Base-by-base conservation (phyloP, 2,797 vertebrate species). In the Fistularia commersonii region DNA sequence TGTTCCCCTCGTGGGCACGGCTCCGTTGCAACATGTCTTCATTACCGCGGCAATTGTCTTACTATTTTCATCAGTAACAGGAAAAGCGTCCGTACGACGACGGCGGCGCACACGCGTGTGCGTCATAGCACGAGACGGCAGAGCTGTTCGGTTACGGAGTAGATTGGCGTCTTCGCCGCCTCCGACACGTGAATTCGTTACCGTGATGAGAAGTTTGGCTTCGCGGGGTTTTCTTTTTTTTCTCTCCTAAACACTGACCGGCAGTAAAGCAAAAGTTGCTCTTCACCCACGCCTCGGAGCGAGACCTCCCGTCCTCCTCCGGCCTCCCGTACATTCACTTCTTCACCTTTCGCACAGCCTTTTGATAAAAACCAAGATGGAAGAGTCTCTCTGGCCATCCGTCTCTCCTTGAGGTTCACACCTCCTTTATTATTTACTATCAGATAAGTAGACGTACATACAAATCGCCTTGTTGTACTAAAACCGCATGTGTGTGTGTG, bases 401-500 rank as follows among this genome's bases (percentile, higher is more conserved):
- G 76, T 77, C 78, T 82, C 77, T 82, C 79, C 78, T 84, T 73
- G 76, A 86, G 81, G 82, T 88, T 81, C 80, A 74, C 77, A 63
- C 76, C 81, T 84, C 71, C 76, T 88, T 85, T 81, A 86, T 85
- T 82, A 87, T 87, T 87, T 87, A 87, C 79, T 69, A 76, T 78
- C 66, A 69, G 80, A 84, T 82, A 77, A 75, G 75, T 70, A 69
- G 64, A 77, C 62, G 32, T 48, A 71, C 55, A 65, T 64, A 77
- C 77, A 69, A 44, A 68, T 45, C 4, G 23, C 73, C 77, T 75
- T 79, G 74, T 79, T 75, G 72, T 71, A 11, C 63, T 76, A 68
- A 76, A 77, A 68, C 48, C 66, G 11, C 7, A 10, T 41, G 39
- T 41, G 39, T 41, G 12, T 41, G 39, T 13, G 11, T 14, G 45